Base-by-base conservation (phyloP, 2,888 invertebrate genomes). In the Syrphus vitripennis region DNA sequence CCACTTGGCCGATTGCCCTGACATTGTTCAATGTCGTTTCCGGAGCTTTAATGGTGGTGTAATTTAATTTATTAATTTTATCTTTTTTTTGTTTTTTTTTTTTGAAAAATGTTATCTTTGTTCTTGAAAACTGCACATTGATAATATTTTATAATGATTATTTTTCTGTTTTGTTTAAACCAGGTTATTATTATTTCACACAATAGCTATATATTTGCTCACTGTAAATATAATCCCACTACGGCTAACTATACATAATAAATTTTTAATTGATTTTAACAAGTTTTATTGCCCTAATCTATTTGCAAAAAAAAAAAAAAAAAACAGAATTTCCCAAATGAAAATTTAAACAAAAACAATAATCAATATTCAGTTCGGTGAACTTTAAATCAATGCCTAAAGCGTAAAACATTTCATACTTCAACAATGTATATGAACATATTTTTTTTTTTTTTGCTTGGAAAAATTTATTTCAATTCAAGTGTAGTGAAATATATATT, bases 1-100 rank as follows among this genome's bases (percentile, higher is more conserved):
- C 50, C 70, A 70, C 76, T 81, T 75, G 81, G 81, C 42, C 37
- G 69, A 63, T 76, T 76, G 76, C 76, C 76, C 76, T 80, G 76
- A 76, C 69, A 76, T 76, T 76, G 70, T 81, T 63, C 69, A 61
- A 69, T 81, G 76, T 76, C 70, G 16, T 70, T 76, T 76, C 50
- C 55, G 10, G 53, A n/a, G 24, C 61, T 76, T 76, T 75, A 75
- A 69, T 81, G 69, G 69, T 10, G 61, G 19, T 59, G 57, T 50
- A 48, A 61, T 61, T 80, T 74, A 69, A 80, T 80, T 80, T 80
- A 80, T 80, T 80, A 67, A 67, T 40, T 63, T 67, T 12, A 29
- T 70, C 55, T 48, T 34, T 53, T n/a, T n/a, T n/a, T n/a, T n/a
- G n/a, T n/a, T n/a, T n/a, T n/a, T n/a, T n/a, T n/a, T n/a, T 53